phyloP scores from a whole-genome alignment of 2,113 vertebrate genomes.

The Heterotis niloticus region DNA sequence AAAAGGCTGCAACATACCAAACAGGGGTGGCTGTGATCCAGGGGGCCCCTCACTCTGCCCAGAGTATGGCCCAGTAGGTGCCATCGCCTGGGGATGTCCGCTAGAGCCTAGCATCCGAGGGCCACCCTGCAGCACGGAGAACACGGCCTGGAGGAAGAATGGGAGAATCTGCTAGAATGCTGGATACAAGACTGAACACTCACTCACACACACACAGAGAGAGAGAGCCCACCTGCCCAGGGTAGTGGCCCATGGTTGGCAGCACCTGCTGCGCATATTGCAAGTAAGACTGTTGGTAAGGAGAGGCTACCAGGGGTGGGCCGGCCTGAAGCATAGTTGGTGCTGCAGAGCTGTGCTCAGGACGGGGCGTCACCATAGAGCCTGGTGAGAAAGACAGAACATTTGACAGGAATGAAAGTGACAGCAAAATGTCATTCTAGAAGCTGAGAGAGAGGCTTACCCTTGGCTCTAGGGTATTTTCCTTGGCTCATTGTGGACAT shows the following conservation, averaged over 20 bases:
- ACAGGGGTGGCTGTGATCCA: constrained; percentile 75
- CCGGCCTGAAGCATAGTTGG: constrained; percentile 81
- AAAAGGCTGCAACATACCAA: constrained; percentile 61
- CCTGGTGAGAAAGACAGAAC: constrained; percentile 51
- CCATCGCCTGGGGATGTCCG: constrained; percentile 77
- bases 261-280: constrained; percentile 82
- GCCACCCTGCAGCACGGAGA: constrained; percentile 80
- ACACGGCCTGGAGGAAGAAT: constrained; percentile 55
- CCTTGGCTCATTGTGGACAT: constrained; percentile 80
- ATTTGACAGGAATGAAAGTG: not conserved
- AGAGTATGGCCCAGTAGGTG: constrained; percentile 76
- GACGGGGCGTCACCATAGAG: constrained; percentile 69
- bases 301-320: constrained; percentile 78
- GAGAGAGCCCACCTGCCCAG: constrained; percentile 75
- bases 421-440: not conserved
- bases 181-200: not conserved
- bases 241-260: constrained; percentile 80
- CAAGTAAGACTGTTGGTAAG: constrained; percentile 79
- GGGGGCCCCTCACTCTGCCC: constrained; percentile 77
- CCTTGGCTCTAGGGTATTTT: constrained; percentile 80
- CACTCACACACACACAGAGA: no score
- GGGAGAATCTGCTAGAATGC: not conserved
- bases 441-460: constrained; percentile 42
- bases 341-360: constrained; percentile 75
- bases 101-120: constrained; percentile 80